phyloP scores from a whole-genome alignment of 2,797 vertebrate species.

The Chelonia mydas region DNA sequence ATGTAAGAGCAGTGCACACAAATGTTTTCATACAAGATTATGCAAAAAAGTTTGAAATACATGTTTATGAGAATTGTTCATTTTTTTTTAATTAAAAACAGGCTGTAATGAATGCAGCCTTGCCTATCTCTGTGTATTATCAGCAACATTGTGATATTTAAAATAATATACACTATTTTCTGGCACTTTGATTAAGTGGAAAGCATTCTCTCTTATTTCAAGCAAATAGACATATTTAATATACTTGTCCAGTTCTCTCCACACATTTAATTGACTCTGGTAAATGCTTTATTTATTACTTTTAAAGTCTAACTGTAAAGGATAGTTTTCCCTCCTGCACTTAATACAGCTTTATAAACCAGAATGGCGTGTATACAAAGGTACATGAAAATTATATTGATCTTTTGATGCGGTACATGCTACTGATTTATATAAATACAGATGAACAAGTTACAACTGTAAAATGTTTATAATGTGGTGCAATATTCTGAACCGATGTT shows the following conservation, averaged over 20 bases:
- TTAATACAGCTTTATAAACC: constrained; percentile 27
- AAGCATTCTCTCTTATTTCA: constrained; percentile 28
- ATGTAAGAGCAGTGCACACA: constrained; percentile 21
- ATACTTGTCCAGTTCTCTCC: constrained; percentile 43
- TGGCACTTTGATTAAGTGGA: constrained; percentile 54
- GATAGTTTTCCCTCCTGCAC: constrained; percentile 23
- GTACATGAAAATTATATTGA: constrained; percentile 38
- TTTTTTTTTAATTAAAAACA: constrained; percentile 61
- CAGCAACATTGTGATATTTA: constrained; percentile 36
- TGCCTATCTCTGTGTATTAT: constrained; percentile 58
- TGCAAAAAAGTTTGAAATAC: constrained; percentile 52
- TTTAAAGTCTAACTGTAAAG: constrained; percentile 35
- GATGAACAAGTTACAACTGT: constrained; percentile 45
- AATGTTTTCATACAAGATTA: constrained; percentile 17
- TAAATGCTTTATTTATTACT: constrained; percentile 63
- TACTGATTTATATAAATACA: constrained; percentile 54
- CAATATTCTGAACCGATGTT: constrained; percentile 1
- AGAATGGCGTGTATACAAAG: not conserved
- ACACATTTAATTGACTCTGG: constrained; percentile 30
- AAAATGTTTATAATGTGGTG: constrained; percentile 43
- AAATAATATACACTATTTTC: constrained; percentile 31
- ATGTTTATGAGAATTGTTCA: constrained; percentile 53
- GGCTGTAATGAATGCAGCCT: constrained; percentile 11
- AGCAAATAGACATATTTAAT: constrained; percentile 1
- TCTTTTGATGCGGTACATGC: constrained; percentile 38